A percentile compares a stretch with the other conserved stretches of the same genome.
Evolutionary conservation across 2,113 vertebrate genomes (phyloP).

Genomic region (Ivindomyrus marchei): DNA sequence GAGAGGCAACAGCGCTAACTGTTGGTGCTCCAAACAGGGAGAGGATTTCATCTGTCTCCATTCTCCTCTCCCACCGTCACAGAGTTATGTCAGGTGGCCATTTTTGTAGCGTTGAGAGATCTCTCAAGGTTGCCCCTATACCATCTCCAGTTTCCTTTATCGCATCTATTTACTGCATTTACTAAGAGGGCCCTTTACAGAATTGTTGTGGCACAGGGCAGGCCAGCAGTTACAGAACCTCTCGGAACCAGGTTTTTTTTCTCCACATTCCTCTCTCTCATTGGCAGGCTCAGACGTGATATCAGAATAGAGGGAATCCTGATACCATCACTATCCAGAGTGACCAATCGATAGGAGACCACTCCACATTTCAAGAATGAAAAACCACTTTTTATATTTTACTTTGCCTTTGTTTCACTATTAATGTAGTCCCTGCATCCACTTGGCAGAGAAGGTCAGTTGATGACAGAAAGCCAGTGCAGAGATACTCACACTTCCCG

Average conservation of each 20-base stretch:
- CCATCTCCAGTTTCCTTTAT: background rate
- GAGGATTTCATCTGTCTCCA: background rate
- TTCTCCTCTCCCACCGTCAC: background rate
- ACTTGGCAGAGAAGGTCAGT: background rate
- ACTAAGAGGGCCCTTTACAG: background rate
- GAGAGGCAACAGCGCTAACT: background rate
- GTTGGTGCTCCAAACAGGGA: background rate
- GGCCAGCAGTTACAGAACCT: background rate
- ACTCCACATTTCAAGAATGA: background rate
- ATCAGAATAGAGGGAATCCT: background rate
- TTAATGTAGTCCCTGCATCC: background rate
- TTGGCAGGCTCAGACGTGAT: background rate
- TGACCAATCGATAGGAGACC: background rate
- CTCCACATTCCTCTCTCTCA: background rate
- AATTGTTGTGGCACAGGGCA: background rate
- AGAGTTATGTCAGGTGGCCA: background rate
- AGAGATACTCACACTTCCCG: conserved; percentile 81
- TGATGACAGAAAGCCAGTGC: background rate
- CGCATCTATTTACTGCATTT: background rate
- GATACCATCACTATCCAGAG: background rate
- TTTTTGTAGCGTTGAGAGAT: background rate
- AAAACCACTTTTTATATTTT: background rate
- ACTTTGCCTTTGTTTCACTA: background rate
- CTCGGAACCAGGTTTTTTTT: background rate
- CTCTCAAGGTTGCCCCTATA: background rate